A percentile compares a stretch with the other conserved stretches of the same genome.
These are phyloP conservation scores for Coenobita brevimanus DNA, from an alignment of 1,140 invertebrate species.

Conservation along the genomic window DNA sequence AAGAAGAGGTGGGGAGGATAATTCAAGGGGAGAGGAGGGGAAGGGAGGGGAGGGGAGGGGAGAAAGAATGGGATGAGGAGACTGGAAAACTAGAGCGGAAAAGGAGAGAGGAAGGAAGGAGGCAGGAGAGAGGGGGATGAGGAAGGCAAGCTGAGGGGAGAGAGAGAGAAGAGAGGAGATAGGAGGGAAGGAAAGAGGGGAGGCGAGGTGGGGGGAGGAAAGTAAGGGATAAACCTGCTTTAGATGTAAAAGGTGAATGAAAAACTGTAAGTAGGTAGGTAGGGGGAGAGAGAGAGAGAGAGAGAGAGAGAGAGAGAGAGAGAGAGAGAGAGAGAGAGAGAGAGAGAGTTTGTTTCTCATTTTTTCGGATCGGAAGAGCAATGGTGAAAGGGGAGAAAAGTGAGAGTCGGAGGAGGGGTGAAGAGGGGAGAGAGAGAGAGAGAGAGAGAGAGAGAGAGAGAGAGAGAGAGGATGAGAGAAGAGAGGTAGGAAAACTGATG, in stretches of 20 bases:
- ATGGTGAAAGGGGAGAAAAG: not conserved
- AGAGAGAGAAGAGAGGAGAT: not conserved
- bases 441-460: too few species aligned
- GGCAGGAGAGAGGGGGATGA: not conserved
- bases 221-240: not conserved
- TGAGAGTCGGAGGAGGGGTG: not conserved
- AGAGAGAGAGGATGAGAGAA: not conserved
- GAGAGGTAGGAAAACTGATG: too few species aligned
- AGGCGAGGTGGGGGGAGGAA: too few species aligned
- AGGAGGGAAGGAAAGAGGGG: not conserved
- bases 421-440: not conserved
- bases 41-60: too few species aligned
- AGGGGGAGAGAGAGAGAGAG: constrained; percentile 1
- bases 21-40: too few species aligned
- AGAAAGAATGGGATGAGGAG: too few species aligned
- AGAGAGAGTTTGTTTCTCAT: too few species aligned
- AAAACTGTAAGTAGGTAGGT: not conserved
- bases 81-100: too few species aligned
- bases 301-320: not conserved
- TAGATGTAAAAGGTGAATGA: not conserved
- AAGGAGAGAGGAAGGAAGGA: too few species aligned
- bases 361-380: too few species aligned
- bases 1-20: too few species aligned
- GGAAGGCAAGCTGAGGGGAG: not conserved
- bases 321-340: constrained; percentile 1